phyloP scores from a whole-genome alignment of 2,113 vertebrate genomes.

The Octodon degus region DNA sequence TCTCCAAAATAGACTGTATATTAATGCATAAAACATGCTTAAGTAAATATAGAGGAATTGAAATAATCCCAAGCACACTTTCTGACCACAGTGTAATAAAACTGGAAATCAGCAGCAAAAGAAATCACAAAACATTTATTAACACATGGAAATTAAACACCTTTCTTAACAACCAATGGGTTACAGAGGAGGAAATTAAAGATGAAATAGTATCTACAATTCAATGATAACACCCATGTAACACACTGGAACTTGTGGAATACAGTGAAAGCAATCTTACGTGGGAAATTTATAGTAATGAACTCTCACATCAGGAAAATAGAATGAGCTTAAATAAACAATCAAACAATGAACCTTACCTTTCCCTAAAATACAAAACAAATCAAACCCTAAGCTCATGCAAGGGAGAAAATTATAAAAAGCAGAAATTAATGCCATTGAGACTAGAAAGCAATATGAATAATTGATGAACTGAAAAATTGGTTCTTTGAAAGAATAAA shows the following conservation, averaged over 20 bases:
- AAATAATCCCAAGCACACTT: not conserved
- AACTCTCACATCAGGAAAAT: not conserved
- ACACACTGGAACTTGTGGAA: not conserved
- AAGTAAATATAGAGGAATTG: not conserved
- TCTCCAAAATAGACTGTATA: not conserved
- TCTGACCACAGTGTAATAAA: not conserved
- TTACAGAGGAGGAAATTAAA: not conserved
- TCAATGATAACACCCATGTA: not conserved
- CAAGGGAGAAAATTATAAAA: not conserved
- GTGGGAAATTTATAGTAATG: not conserved
- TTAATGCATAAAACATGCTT: not conserved
- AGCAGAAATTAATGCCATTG: not conserved
- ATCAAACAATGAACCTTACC: not conserved
- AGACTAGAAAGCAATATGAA: not conserved
- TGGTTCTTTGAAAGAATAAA: not conserved
- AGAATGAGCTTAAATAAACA: not conserved
- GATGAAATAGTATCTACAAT: not conserved
- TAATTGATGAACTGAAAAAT: not conserved
- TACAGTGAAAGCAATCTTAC: not conserved
- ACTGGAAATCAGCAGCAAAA: not conserved
- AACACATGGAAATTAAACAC: not conserved
- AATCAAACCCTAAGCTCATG: not conserved
- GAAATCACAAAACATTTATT: not conserved
- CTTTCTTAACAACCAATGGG: not conserved
- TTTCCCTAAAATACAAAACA: not conserved